These are phyloP conservation scores for Atrina japonica DNA, from an alignment of 2,888 invertebrate species.

Conservation along the genomic window DNA sequence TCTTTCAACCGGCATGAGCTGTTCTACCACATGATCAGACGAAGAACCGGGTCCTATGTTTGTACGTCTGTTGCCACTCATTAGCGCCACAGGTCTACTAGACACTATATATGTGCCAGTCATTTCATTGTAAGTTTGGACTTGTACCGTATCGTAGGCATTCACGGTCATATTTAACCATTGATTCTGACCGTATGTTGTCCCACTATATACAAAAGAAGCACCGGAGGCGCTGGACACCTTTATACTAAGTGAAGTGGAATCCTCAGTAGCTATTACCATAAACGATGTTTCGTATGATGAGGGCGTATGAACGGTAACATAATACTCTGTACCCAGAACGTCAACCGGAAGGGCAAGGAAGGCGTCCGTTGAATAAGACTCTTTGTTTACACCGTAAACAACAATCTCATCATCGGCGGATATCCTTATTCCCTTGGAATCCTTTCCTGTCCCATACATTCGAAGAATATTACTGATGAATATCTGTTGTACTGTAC, in stretches of 20 bases:
- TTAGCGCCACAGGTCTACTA: constrained; percentile 61
- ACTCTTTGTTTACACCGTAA: constrained; percentile 60
- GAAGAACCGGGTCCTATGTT: constrained; percentile 46
- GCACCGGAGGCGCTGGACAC: constrained; percentile 34
- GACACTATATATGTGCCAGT: constrained; percentile 64
- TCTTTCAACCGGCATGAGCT: constrained; percentile 63
- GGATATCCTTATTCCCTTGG: constrained; percentile 49
- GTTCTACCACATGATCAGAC: constrained; percentile 64
- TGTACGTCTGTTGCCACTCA: constrained; percentile 65
- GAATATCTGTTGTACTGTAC: constrained; percentile 49
- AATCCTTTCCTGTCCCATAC: constrained; percentile 44
- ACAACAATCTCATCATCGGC: constrained; percentile 55
- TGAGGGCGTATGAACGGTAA: constrained; percentile 48
- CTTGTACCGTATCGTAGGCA: constrained; percentile 50
- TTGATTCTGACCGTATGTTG: constrained; percentile 37
- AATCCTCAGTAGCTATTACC: constrained; percentile 51
- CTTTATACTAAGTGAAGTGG: constrained; percentile 43
- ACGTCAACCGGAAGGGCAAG: constrained; percentile 57
- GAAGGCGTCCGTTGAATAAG: constrained; percentile 56
- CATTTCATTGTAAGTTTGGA: constrained; percentile 61
- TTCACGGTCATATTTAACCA: constrained; percentile 39
- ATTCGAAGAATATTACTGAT: constrained; percentile 45
- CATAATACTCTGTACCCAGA: constrained; percentile 56
- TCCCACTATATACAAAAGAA: constrained; percentile 40
- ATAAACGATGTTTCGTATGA: constrained; percentile 45